phyloP scores from a whole-genome alignment of 1,140 invertebrate genomes.

The Augochlora pura region DNA sequence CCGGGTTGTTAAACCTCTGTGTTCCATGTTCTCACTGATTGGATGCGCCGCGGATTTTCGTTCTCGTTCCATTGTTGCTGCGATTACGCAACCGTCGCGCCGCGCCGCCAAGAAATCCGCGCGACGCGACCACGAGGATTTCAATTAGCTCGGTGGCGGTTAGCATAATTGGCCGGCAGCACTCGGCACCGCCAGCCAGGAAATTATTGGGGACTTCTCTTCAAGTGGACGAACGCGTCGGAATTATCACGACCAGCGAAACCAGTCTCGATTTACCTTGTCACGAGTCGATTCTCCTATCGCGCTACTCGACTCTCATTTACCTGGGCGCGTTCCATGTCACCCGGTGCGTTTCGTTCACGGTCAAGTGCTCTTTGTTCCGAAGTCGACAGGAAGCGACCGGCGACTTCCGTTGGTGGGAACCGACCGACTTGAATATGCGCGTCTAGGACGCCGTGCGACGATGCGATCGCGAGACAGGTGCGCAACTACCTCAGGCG shows the following conservation, averaged over 20 bases:
- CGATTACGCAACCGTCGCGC: conserved; percentile 47
- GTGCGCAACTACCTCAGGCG: background rate
- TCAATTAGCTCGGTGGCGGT: conserved; percentile 51
- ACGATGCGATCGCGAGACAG: background rate
- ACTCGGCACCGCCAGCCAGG: conserved; percentile 3
- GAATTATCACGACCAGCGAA: background rate
- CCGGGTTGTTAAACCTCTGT: conserved; percentile 29
- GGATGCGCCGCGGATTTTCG: conserved; percentile 32
- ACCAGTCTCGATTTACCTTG: conserved; percentile 1
- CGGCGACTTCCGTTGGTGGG: conserved; percentile 38
- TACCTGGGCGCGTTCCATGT: background rate
- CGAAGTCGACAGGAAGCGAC: conserved; percentile 38
- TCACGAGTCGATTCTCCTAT: no score
- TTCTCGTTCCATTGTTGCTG: conserved; percentile 48
- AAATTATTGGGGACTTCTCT: conserved; percentile 27
- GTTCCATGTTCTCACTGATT: conserved; percentile 32
- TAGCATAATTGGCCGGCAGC: conserved; percentile 46
- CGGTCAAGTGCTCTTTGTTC: conserved; percentile 43
- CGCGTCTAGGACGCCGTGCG: background rate
- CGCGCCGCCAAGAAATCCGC: conserved; percentile 38
- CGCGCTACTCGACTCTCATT: no score
- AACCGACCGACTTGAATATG: background rate
- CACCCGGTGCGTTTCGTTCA: conserved; percentile 37
- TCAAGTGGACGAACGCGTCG: background rate
- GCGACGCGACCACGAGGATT: conserved; percentile 33